phyloP scores from a whole-genome alignment of 2,888 invertebrate genomes.

The Ormyrus nitidulus region DNA sequence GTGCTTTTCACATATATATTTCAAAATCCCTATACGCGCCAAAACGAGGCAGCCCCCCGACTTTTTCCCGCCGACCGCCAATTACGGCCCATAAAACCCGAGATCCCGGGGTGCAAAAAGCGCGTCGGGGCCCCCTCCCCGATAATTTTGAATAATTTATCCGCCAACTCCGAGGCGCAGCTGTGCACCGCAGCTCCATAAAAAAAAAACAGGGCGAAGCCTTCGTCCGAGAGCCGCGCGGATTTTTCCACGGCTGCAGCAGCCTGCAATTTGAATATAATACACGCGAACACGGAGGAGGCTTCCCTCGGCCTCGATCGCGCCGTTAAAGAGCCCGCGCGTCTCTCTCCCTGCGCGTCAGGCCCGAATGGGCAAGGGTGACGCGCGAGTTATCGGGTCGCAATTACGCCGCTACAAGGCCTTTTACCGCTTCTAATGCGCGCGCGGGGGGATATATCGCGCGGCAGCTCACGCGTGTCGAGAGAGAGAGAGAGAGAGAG shows the following conservation, averaged over 20 bases:
- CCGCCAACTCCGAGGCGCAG: neutral
- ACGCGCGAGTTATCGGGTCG: neutral
- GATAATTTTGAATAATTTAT: conserved; percentile 26
- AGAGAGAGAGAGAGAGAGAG: neutral
- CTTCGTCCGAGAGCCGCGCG: conserved; percentile 12
- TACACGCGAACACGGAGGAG: conserved; percentile 22
- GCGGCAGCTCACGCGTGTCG: no score
- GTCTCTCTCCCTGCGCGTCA: conserved; percentile 4
- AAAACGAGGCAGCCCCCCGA: neutral
- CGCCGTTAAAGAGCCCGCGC: conserved; percentile 6
- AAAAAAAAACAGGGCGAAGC: neutral
- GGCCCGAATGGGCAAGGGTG: conserved; percentile 7
- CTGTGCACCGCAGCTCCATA: neutral
- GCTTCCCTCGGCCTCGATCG: neutral
- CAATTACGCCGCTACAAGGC: no score
- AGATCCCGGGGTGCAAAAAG: neutral
- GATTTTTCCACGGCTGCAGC: conserved; percentile 3
- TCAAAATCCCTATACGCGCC: neutral
- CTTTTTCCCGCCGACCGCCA: neutral
- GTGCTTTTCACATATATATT: neutral
- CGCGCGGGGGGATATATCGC: neutral
- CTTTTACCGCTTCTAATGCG: neutral
- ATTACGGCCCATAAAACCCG: neutral
- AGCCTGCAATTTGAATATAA: conserved; percentile 42
- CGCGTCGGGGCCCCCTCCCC: neutral